These are phyloP conservation scores for Bicyclus anynana DNA, from an alignment of 1,140 invertebrate species.

Conservation along the genomic window DNA sequence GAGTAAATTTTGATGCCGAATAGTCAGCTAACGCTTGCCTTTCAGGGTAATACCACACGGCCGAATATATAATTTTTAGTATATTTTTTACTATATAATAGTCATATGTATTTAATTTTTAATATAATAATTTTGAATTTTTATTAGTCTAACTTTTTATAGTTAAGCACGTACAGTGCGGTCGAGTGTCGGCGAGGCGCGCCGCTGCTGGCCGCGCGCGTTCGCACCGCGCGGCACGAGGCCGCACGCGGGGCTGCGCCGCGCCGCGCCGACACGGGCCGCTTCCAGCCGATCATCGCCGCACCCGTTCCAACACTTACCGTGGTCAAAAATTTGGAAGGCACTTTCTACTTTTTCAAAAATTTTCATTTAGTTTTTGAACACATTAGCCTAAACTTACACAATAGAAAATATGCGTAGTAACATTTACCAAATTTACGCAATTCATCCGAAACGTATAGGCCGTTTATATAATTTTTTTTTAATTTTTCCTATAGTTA, in stretches of 20 bases:
- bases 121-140: constrained; percentile 76
- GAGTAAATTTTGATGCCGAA: constrained; percentile 72
- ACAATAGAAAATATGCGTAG: constrained; percentile 76
- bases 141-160: constrained; percentile 70
- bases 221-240: not conserved
- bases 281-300: constrained; percentile 54
- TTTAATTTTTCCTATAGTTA: constrained; percentile 61
- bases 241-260: not conserved
- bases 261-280: constrained; percentile 34
- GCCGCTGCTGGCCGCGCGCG: not conserved
- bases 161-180: constrained; percentile 62
- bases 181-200: constrained; percentile 30
- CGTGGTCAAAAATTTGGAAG: constrained; percentile 76
- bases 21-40: constrained; percentile 69
- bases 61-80: constrained; percentile 75
- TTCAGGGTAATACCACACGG: constrained; percentile 73
- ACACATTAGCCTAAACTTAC: constrained; percentile 77
- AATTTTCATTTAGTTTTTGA: constrained; percentile 73
- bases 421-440: constrained; percentile 76
- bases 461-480: constrained; percentile 69
- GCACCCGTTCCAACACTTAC: constrained; percentile 71
- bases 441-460: constrained; percentile 73
- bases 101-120: constrained; percentile 72
- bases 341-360: constrained; percentile 76
- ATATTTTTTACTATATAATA: constrained; percentile 75